phyloP scores from a whole-genome alignment of 2,113 vertebrate genomes.

The Myrmecophaga tridactyla region DNA sequence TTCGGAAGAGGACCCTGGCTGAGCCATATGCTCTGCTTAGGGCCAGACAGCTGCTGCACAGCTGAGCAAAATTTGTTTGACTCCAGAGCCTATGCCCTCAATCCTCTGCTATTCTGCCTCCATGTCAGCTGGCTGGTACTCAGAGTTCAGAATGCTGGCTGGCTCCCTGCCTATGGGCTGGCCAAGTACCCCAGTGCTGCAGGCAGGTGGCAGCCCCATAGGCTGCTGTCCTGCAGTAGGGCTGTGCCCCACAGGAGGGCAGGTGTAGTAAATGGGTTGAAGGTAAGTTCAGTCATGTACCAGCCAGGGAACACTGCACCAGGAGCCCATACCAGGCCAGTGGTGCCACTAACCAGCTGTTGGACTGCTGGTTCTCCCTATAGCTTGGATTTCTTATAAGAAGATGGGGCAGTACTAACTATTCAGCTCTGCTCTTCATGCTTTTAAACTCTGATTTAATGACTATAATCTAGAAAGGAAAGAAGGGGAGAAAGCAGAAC shows the following conservation, averaged over 20 bases:
- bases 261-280: too few species aligned
- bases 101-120: too few species aligned
- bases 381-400: not conserved
- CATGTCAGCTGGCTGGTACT: too few species aligned
- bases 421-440: not conserved
- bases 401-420: fast-evolving
- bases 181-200: too few species aligned
- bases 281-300: too few species aligned
- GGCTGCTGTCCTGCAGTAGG: too few species aligned
- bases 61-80: fast-evolving
- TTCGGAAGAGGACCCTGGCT: not conserved
- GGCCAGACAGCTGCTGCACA: not conserved
- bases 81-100: not conserved
- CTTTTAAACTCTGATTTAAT: not conserved
- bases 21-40: not conserved
- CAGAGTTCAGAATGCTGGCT: not conserved
- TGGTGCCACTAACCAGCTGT: fast-evolving
- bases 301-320: too few species aligned
- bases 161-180: too few species aligned
- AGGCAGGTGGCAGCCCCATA: too few species aligned
- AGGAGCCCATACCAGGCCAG: not conserved
- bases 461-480: not conserved
- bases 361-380: fast-evolving
- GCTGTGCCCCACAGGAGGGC: too few species aligned
- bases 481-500: not conserved